These are phyloP conservation scores for Clanis bilineata DNA, from an alignment of 2,888 invertebrate species.

Conservation along the genomic window DNA sequence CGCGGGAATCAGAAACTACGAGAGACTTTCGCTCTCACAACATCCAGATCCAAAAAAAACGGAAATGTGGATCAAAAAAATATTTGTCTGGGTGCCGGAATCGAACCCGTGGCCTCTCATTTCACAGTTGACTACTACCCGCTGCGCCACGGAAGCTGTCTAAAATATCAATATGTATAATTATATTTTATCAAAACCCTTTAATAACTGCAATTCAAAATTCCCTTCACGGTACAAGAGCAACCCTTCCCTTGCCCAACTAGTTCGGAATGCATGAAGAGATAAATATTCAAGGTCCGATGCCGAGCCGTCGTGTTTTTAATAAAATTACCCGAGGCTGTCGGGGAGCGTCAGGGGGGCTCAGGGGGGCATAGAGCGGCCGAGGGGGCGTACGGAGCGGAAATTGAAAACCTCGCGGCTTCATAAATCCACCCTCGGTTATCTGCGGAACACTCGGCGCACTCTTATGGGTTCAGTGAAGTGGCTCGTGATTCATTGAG, in stretches of 20 bases:
- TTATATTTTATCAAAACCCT: constrained; percentile 13
- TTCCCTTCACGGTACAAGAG: constrained; percentile 27
- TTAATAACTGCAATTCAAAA: constrained; percentile 20
- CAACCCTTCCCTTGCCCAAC: constrained; percentile 38
- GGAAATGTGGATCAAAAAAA: no score
- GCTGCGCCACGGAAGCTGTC: background rate
- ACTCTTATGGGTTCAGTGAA: constrained; percentile 59
- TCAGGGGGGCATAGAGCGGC: constrained; percentile 23
- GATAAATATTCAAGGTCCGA: constrained; percentile 69
- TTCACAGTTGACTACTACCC: background rate
- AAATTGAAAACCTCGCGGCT: constrained; percentile 74
- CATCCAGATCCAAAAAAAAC: no score
- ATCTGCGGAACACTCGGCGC: constrained; percentile 48
- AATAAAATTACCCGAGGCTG: constrained; percentile 69
- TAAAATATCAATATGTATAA: background rate
- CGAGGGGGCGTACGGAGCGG: constrained; percentile 45
- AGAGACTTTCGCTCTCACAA: no score
- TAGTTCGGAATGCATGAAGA: constrained; percentile 53
- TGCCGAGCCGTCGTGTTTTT: constrained; percentile 60
- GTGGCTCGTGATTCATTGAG: constrained; percentile 34
- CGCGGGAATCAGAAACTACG: no score
- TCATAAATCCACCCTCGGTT: constrained; percentile 61
- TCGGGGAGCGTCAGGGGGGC: constrained; percentile 28
- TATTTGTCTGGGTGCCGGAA: no score
- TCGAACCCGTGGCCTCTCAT: no score